phyloP scores from a whole-genome alignment of 2,113 vertebrate species.

The Antechinus stuartii region DNA sequence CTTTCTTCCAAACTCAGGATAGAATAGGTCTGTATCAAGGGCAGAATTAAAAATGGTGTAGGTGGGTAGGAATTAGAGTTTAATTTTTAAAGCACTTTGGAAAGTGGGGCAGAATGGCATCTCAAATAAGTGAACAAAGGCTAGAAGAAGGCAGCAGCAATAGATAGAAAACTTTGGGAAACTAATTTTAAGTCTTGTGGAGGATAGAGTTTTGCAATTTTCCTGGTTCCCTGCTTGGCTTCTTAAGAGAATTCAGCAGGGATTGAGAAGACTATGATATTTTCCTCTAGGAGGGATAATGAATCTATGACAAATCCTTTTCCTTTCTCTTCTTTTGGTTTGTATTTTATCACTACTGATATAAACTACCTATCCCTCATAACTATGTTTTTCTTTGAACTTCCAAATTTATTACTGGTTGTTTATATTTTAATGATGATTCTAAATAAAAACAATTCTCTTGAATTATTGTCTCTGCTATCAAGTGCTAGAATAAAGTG shows the following conservation, averaged over 20 bases:
- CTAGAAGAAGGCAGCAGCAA: background rate
- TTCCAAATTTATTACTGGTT: too few species aligned
- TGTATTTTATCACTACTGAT: too few species aligned
- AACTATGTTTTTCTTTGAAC: too few species aligned
- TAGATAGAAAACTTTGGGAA: background rate
- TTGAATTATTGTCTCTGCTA: too few species aligned
- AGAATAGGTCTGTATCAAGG: background rate
- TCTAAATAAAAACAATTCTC: too few species aligned
- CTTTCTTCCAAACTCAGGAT: background rate
- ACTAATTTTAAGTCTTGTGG: background rate
- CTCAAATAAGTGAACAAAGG: background rate
- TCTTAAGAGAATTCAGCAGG: background rate
- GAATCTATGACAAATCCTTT: too few species aligned
- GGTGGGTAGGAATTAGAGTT: background rate
- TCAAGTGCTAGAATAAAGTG: too few species aligned
- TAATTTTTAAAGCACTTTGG: background rate
- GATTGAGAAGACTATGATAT: background rate
- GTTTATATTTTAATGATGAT: too few species aligned
- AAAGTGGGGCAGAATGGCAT: background rate
- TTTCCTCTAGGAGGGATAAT: background rate
- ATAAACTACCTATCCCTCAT: too few species aligned
- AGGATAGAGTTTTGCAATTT: background rate
- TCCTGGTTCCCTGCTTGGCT: background rate
- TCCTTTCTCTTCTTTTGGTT: too few species aligned
- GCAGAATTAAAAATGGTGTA: background rate